phyloP scores from a whole-genome alignment of 92 coral and sea anemone genomes.

The Heteractis magnifica region DNA sequence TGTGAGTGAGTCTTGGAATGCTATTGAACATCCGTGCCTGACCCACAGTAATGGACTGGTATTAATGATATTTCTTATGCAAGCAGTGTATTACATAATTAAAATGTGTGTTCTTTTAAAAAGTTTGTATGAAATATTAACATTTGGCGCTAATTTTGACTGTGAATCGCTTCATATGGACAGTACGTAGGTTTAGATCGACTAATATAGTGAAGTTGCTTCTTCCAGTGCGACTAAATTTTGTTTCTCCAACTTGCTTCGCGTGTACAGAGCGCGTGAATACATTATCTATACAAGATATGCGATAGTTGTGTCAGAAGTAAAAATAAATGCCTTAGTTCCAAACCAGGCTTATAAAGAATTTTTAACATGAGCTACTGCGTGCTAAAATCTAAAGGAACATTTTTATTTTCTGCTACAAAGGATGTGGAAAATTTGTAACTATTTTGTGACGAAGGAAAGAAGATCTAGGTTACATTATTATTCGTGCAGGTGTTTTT shows the following conservation, averaged over 20 bases:
- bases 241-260: neutral
- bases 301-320: neutral
- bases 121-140: conserved; percentile 91
- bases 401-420: neutral
- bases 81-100: conserved; percentile 78
- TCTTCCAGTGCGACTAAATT: neutral
- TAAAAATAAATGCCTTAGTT: neutral
- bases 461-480: neutral
- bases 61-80: conserved; percentile 45
- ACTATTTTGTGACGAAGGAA: neutral
- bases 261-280: neutral
- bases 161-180: conserved; percentile 26
- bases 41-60: conserved; percentile 12
- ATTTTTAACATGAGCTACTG: neutral
- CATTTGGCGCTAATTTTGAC: conserved; percentile 73
- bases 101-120: conserved; percentile 87
- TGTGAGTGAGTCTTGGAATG: neutral
- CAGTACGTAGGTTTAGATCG: neutral
- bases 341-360: neutral
- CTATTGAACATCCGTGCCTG: neutral
- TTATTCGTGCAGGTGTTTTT: conserved; percentile 18
- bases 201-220: neutral
- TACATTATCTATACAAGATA: neutral
- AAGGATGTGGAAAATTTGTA: neutral
- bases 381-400: neutral